These are phyloP conservation scores for Apis laboriosa DNA, from an alignment of 1,140 invertebrate genomes.

Conservation along the genomic window DNA sequence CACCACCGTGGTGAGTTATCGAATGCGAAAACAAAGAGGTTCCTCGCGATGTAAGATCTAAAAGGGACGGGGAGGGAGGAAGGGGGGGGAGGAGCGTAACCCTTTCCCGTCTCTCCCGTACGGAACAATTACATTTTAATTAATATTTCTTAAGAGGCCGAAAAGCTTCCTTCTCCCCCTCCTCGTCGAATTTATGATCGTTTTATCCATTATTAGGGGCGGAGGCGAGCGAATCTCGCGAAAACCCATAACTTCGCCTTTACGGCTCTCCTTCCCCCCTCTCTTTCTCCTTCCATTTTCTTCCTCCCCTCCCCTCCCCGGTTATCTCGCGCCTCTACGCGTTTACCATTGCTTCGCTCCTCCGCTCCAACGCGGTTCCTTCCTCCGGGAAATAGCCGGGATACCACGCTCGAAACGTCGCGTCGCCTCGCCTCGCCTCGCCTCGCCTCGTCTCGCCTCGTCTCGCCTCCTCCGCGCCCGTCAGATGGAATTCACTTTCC, in stretches of 20 bases:
- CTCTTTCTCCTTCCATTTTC: slow-evolving; percentile 42
- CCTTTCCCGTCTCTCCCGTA: slow-evolving; percentile 66
- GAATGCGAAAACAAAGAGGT: slow-evolving; percentile 70
- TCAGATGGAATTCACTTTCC: too few species aligned
- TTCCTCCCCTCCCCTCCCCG: slow-evolving; percentile 39
- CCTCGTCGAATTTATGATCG: slow-evolving; percentile 81
- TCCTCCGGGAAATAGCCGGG: background rate
- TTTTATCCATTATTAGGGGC: slow-evolving; percentile 81
- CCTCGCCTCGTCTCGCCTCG: too few species aligned
- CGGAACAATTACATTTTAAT: slow-evolving; percentile 82
- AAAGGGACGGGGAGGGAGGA: slow-evolving; percentile 26
- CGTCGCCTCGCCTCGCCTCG: background rate
- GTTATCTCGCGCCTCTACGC: slow-evolving; percentile 42
- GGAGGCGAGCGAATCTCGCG: slow-evolving; percentile 74
- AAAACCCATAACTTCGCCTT: slow-evolving; percentile 79
- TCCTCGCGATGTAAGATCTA: slow-evolving; percentile 61
- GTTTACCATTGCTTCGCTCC: slow-evolving; percentile 35
- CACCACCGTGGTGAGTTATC: slow-evolving; percentile 54
- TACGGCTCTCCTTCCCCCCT: slow-evolving; percentile 72
- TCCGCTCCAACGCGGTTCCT: slow-evolving; percentile 9
- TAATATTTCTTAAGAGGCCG: slow-evolving; percentile 81
- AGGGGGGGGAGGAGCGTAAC: slow-evolving; percentile 43
- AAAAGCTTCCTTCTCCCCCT: slow-evolving; percentile 68
- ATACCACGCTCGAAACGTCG: background rate
- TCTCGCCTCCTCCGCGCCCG: too few species aligned